Conservation (phyloP, 2,797 vertebrate species). For the Petrocephalus schoutedeni region DNA sequence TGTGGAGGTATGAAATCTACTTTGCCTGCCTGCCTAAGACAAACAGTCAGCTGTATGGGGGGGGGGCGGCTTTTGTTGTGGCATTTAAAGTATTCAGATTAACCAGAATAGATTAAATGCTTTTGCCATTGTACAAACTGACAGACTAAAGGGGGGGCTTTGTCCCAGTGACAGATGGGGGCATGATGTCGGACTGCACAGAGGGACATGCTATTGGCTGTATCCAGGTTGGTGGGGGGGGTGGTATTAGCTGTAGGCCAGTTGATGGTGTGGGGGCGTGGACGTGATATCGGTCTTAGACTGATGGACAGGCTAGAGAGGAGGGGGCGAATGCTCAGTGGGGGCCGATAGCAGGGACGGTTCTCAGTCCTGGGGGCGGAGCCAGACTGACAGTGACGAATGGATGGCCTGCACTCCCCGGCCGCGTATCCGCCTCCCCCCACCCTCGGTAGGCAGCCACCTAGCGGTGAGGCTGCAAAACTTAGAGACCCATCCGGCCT, state of each 20-base stretch:
- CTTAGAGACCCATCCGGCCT: not conserved
- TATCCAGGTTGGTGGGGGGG: not conserved
- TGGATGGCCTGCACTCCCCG: slow-evolving; percentile 28
- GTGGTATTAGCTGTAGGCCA: not conserved
- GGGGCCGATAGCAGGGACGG: not conserved
- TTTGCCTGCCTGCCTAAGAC: not conserved
- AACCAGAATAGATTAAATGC: not conserved
- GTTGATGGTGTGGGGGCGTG: not conserved
- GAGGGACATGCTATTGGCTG: not conserved
- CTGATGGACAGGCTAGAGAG: not conserved
- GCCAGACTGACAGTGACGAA: slow-evolving; percentile 41
- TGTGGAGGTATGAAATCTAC: not conserved
- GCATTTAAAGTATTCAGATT: not conserved
- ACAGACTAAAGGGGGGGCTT: not conserved
- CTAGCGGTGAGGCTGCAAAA: not conserved
- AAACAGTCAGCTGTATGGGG: not conserved
- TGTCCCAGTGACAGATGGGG: slow-evolving; percentile 9
- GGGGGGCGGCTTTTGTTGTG: not conserved
- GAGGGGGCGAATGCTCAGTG: not conserved
- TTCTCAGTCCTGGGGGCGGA: slow-evolving; percentile 27
- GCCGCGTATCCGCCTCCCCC: not conserved
- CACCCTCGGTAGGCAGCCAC: not conserved
- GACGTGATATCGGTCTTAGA: not conserved
- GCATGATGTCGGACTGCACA: not conserved
- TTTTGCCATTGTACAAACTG: not conserved